These are phyloP conservation scores for Chelonoidis abingdonii DNA, from an alignment of 2,113 vertebrate species.

Conservation along the genomic window DNA sequence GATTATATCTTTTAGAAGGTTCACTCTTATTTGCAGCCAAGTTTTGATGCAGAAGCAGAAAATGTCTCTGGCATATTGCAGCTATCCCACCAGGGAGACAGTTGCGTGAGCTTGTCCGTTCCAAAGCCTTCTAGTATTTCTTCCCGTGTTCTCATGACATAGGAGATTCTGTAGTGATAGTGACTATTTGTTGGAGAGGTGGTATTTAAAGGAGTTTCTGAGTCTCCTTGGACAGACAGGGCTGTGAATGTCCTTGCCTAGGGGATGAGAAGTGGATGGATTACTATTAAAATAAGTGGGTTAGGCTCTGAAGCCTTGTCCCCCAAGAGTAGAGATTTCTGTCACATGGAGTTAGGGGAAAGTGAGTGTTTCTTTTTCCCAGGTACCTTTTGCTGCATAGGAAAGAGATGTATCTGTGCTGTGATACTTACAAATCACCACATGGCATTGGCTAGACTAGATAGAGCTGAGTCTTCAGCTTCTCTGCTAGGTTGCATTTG, in stretches of 20 bases:
- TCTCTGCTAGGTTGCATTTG: background rate
- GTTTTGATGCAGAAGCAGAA: constrained; percentile 10
- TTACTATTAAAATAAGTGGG: background rate
- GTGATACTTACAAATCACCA: background rate
- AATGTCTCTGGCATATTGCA: background rate
- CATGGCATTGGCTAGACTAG: background rate
- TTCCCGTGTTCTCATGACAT: background rate
- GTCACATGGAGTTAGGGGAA: background rate
- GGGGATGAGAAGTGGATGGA: background rate
- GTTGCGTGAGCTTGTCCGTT: background rate
- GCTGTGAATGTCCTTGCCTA: background rate
- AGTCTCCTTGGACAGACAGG: background rate
- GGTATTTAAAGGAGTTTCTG: background rate
- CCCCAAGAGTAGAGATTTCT: background rate
- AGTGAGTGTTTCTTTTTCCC: background rate
- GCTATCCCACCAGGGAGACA: background rate
- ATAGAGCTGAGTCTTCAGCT: background rate
- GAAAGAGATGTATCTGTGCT: background rate
- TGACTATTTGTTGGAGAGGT: background rate
- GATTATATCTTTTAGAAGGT: constrained; percentile 16
- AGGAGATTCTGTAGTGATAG: background rate
- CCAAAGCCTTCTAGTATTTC: background rate
- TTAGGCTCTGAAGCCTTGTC: background rate
- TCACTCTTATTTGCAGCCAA: constrained; percentile 15
- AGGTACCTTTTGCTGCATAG: background rate